Percentiles rank a stretch among this genome's conserved stretches.
Conservation (phyloP, 2,113 vertebrate genomes). For the Calcarius ornatus region DNA sequence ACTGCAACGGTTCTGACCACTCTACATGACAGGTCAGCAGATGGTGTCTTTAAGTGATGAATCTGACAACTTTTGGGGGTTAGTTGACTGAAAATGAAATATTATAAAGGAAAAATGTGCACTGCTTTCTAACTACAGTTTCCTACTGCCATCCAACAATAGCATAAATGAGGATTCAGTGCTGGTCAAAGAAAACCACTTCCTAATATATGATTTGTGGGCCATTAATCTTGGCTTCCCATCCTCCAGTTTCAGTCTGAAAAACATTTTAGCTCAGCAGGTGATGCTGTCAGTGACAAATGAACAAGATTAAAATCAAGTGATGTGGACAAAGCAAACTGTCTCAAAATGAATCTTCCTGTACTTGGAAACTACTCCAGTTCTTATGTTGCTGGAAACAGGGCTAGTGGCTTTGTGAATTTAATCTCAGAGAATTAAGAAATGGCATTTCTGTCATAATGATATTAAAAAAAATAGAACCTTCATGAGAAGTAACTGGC, state of each 20-base stretch:
- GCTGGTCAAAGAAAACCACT: constrained; percentile 41
- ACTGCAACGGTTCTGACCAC: not conserved
- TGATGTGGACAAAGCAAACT: constrained; percentile 43
- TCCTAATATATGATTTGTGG: not conserved
- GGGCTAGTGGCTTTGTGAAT: not conserved
- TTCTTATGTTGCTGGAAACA: not conserved
- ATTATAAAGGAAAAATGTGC: not conserved
- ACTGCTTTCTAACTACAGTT: not conserved
- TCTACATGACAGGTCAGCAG: constrained; percentile 24
- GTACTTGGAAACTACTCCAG: not conserved
- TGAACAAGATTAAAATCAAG: constrained; percentile 63
- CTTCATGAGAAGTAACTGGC: not conserved
- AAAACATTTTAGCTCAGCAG: constrained; percentile 66
- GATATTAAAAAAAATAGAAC: not conserved
- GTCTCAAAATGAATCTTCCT: constrained; percentile 19
- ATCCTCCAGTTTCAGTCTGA: constrained; percentile 24
- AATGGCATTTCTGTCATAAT: not conserved
- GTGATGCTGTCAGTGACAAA: constrained; percentile 69
- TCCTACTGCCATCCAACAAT: not conserved
- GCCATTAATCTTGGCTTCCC: constrained; percentile 58
- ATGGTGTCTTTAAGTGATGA: constrained; percentile 49
- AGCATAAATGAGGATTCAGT: constrained; percentile 8
- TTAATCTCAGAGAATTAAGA: not conserved
- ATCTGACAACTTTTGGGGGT: constrained; percentile 25
- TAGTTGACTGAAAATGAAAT: constrained; percentile 38